A percentile compares a stretch with the other conserved stretches of the same genome.
Conservation (phyloP, 2,888 invertebrate genomes). For the Melanargia galathea region DNA sequence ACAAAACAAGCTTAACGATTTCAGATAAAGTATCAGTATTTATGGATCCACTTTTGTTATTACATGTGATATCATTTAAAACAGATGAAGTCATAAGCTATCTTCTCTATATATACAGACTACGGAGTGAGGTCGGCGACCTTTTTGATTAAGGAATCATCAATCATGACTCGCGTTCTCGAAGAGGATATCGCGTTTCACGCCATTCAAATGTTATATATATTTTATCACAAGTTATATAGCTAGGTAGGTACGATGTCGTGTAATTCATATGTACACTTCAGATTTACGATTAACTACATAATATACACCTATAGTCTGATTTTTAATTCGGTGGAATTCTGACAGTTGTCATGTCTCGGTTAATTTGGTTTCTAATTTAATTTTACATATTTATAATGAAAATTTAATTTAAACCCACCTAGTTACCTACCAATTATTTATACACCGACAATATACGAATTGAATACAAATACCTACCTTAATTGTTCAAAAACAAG, state of each 20-base stretch:
- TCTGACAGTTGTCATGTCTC: too few relatives aligned
- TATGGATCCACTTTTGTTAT: conserved; percentile 43
- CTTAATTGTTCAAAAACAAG: background rate
- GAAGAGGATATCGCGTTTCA: conserved; percentile 68
- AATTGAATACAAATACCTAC: conserved; percentile 1
- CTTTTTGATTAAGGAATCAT: conserved; percentile 76
- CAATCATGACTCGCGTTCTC: conserved; percentile 68
- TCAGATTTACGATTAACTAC: background rate
- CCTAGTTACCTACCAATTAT: background rate
- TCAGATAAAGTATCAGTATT: conserved; percentile 1
- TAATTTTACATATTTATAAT: too few relatives aligned
- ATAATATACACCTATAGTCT: too few relatives aligned
- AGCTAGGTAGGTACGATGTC: background rate
- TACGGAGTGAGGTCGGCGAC: conserved; percentile 62
- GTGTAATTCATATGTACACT: background rate
- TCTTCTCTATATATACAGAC: conserved; percentile 50
- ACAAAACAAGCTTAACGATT: conserved; percentile 7
- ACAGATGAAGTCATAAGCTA: conserved; percentile 64
- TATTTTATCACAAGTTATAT: conserved; percentile 32
- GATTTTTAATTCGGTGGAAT: too few relatives aligned
- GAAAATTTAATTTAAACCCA: background rate
- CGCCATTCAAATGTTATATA: conserved; percentile 43
- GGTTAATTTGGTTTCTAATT: too few relatives aligned
- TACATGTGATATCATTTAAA: conserved; percentile 53
- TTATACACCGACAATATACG: background rate